Evolutionary conservation across 2,113 vertebrate species (phyloP).

Genomic region (Lethenteron reissneri): DNA sequence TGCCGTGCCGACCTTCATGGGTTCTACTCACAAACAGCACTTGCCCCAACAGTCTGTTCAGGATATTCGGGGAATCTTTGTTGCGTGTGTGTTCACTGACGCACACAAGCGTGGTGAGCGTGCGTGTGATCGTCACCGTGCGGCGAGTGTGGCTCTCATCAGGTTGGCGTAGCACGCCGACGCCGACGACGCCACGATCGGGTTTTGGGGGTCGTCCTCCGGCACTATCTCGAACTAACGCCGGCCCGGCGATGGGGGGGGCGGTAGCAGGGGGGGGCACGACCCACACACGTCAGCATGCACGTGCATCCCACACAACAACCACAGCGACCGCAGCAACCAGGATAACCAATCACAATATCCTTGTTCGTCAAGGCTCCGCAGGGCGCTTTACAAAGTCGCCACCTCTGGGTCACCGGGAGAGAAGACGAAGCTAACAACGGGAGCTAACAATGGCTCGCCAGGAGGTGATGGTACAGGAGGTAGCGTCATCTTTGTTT

Average conservation of each 20-base stretch:
- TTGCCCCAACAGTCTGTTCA: too few species aligned
- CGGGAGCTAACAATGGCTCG: too few species aligned
- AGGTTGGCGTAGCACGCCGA: constrained; percentile 41
- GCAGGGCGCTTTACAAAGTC: background rate
- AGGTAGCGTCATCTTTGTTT: too few species aligned
- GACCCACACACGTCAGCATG: background rate
- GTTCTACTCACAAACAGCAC: too few species aligned
- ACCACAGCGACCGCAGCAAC: background rate
- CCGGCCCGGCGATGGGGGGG: too few species aligned
- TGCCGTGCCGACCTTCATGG: too few species aligned
- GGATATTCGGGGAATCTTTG: too few species aligned
- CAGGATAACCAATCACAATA: background rate
- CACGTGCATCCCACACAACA: background rate
- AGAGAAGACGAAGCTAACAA: too few species aligned
- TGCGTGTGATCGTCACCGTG: constrained; percentile 14
- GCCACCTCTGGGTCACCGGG: too few species aligned
- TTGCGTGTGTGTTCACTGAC: too few species aligned
- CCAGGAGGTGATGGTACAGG: too few species aligned
- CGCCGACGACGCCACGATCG: constrained; percentile 36
- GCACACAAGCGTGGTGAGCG: too few species aligned
- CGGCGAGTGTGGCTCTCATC: constrained; percentile 29
- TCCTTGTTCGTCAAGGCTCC: background rate
- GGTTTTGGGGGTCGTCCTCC: constrained; percentile 53
- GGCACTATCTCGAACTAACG: constrained; percentile 61
- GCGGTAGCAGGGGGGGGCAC: background rate